Evolutionary conservation across 2,113 vertebrate genomes (phyloP).

Genomic region (Corythornis vintsioides): DNA sequence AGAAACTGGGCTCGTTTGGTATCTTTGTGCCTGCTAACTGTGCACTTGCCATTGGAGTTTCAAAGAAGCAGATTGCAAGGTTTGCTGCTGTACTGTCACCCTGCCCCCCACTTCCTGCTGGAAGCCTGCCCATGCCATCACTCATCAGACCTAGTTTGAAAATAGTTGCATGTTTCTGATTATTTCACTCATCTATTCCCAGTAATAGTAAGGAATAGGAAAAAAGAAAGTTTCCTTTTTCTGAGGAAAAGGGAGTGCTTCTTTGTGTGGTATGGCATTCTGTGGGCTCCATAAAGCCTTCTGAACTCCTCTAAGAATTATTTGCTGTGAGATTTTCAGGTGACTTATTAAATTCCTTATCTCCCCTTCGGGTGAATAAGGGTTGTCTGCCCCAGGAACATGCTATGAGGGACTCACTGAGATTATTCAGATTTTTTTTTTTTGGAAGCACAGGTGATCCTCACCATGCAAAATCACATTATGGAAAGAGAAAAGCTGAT

Average conservation of each 20-base stretch:
- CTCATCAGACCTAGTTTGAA: background rate
- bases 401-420: background rate
- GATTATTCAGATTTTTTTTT: background rate
- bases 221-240: too few relatives aligned
- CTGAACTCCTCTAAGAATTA: background rate
- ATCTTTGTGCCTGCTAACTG: background rate
- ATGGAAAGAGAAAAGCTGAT: background rate
- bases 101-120: background rate
- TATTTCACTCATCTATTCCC: background rate
- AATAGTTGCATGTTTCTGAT: background rate
- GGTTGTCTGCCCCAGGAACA: background rate
- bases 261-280: background rate
- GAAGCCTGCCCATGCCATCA: background rate
- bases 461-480: background rate
- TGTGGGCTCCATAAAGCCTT: background rate
- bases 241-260: background rate
- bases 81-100: rapidly evolving
- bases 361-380: background rate
- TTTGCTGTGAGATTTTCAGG: background rate
- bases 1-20: background rate
- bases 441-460: background rate
- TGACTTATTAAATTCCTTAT: background rate
- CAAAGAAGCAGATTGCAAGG: background rate
- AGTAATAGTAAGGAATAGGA: background rate
- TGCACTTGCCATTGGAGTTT: background rate